Base-by-base conservation (phyloP, 1,140 invertebrate species). In the Gonatopus flavifemur region DNA sequence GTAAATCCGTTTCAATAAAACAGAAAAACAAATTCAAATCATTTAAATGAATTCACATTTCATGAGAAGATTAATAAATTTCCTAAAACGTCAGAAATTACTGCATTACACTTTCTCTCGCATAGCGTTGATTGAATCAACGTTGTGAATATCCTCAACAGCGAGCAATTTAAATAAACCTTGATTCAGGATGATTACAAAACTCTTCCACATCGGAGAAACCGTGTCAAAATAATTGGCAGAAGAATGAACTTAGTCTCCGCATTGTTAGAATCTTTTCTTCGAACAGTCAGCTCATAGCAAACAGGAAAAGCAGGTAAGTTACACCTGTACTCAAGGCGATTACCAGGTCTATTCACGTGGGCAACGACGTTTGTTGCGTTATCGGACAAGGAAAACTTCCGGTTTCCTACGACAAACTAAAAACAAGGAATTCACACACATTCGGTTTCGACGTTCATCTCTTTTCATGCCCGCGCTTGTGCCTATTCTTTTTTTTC, bases 141-240 rank as follows among this genome's bases (percentile, higher is more conserved):
- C n/a, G n/a, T n/a, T n/a, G n/a, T n/a, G n/a, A n/a, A 43, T 36
- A 31, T 16, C 44, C 19, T 36, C 15, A 31, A 18, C 18, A 45
- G 46, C 47, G 49, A 55, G 49, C 54, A 55, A 30, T 22, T 36
- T 43, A 44, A 57, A 62, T 62, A 60, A 62, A 60, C 53, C 60
- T 62, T 62, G 57, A 62, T 60, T 62, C 60, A 52, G 30, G 36
- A 46, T 30, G n/a, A n/a, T n/a, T n/a, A n/a, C n/a, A n/a, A n/a
- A n/a, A n/a, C n/a, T n/a, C n/a, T n/a, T n/a, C n/a, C n/a, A n/a
- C n/a, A n/a, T n/a, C n/a, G n/a, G n/a, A n/a, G n/a, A n/a, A n/a
- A n/a, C n/a, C n/a, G n/a, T n/a, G n/a, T n/a, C n/a, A n/a, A n/a
- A n/a, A n/a, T n/a, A n/a, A n/a, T n/a, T n/a, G n/a, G n/a, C n/a